Base-by-base conservation (phyloP, 2,113 vertebrate genomes). In the Reinhardtius hippoglossoides region DNA sequence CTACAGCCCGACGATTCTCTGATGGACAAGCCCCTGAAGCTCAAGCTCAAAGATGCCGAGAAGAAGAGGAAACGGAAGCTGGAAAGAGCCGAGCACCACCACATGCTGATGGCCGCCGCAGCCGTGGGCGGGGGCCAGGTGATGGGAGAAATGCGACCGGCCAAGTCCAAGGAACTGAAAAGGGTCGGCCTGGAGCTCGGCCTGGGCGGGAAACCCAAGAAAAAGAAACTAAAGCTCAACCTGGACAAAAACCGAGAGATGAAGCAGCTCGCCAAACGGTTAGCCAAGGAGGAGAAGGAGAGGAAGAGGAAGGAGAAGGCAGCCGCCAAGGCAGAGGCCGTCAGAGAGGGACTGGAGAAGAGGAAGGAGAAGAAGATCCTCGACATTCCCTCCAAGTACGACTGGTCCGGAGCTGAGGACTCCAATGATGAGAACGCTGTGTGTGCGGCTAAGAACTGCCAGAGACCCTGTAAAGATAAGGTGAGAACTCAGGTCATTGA, bases 331-430 rank as follows among this genome's bases (percentile, higher is more conserved):
- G 95, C 94, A 0, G 97, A 99, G 57, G 94, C 96, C 55, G 78
- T 93, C 66, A 96, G 97, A 75, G 98, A 98, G 15, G 94, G 89
- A 18, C 86, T 95, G 23, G 97, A 99, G 87, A 98, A 96, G 52
- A 97, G 97, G 84, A 95, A 96, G 86, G 98, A 99, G 92, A 97
- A 95, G 90, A 99, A 99, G 80, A 95, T 98, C 61, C 92, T 99
- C 26, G 98, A 99, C 89, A 99, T 99, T 81, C 98, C 98, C 13
- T 99, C 98, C 0, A 99, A 99, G 82, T 99, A 99, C 0, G 98
- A 99, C 85, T 99, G 98, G 98, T 99, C 98, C 0, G 98, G 97
- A 37, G 98, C 98, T 0, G 98, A 99, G 24, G 98, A 99, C 62
- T 99, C 98, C 0, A 98, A 99, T 23, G 98, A 99, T 0, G 98